Evolutionary conservation across 2,888 invertebrate genomes (phyloP).

Genomic region (Spilarctia lutea): DNA sequence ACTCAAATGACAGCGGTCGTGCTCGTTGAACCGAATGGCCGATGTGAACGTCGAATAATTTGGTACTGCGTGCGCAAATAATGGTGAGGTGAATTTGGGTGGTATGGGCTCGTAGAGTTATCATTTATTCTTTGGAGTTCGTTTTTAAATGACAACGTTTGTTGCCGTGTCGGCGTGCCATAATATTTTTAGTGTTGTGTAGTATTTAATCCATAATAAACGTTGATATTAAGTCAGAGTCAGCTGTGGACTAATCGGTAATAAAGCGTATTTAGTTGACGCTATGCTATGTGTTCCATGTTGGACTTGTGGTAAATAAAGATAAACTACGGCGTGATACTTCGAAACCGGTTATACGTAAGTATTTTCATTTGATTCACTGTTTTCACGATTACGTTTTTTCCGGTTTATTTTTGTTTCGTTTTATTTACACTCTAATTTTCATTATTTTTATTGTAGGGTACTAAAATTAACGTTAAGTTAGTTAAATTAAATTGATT

Average conservation of each 20-base stretch:
- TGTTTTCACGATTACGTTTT: conserved; percentile 19
- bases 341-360: conserved; percentile 36
- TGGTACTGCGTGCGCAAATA: conserved; percentile 64
- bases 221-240: conserved; percentile 48
- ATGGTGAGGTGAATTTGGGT: conserved; percentile 61
- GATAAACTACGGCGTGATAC: conserved; percentile 46
- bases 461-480: conserved; percentile 24
- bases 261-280: conserved; percentile 64
- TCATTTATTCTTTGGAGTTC: conserved; percentile 40
- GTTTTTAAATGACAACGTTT: conserved; percentile 36
- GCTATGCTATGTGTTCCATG: conserved; percentile 67
- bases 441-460: conserved; percentile 7
- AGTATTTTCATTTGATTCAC: conserved; percentile 35
- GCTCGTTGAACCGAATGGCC: conserved; percentile 51
- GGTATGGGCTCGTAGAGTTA: conserved; percentile 45
- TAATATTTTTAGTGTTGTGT: conserved; percentile 56
- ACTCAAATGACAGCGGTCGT: conserved; percentile 47
- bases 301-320: conserved; percentile 68
- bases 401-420: conserved; percentile 38
- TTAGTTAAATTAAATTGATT: conserved; percentile 17
- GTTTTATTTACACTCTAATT: conserved; percentile 32
- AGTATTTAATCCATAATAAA: conserved; percentile 45
- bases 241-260: conserved; percentile 62
- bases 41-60: conserved; percentile 48
- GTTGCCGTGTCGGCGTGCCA: conserved; percentile 51